Base-by-base conservation (phyloP, 1,140 invertebrate genomes). In the Tetramorium simillimum region DNA sequence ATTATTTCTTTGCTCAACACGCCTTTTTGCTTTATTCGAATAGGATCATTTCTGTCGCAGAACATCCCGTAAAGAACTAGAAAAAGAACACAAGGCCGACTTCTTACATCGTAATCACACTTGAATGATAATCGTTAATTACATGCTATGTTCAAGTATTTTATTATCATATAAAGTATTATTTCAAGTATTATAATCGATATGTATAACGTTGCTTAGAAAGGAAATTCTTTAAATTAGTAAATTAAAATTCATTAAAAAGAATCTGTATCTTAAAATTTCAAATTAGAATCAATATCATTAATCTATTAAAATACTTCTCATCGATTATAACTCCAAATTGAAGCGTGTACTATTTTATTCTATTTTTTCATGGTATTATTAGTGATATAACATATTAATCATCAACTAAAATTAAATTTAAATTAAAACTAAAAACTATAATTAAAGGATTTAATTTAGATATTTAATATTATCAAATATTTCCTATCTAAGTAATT, bases 61-160 rank as follows among this genome's bases (percentile, higher is more conserved):
- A 70, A 56, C 14, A 69, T 43, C 28, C 33, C 21, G 6, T 46
- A 56, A 53, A 43, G 16, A 46, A 51, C 12, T 69, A 46, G 53
- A 21, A 73, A 73, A 62, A 60, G 14, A 75, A 60, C 14, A 60
- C 53, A 62, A 81, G 62, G 46, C 21, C 3, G 18, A 63, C 40
- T 81, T 85, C n/a, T 65, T 81, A 75, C n/a, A 81, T 87, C 43
- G 51, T 76, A 90, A 86, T 90, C 87, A 65, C 14, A 85, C 33
- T 90, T 86, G 33, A 33, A 65, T 56, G 28, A 90, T 88, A 89
- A 88, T 76, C 56, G 21, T 85, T 76, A 73, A 81, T 40, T 80
- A 53, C n/a, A 49, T 51, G 28, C 16, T 63, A 80, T 63, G 10
- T 49, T 78, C n/a, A 43, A 90, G 40, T 88, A 90, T 85, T 78